Conservation (phyloP, 2,797 vertebrate genomes). For the Galago senegalensis region DNA sequence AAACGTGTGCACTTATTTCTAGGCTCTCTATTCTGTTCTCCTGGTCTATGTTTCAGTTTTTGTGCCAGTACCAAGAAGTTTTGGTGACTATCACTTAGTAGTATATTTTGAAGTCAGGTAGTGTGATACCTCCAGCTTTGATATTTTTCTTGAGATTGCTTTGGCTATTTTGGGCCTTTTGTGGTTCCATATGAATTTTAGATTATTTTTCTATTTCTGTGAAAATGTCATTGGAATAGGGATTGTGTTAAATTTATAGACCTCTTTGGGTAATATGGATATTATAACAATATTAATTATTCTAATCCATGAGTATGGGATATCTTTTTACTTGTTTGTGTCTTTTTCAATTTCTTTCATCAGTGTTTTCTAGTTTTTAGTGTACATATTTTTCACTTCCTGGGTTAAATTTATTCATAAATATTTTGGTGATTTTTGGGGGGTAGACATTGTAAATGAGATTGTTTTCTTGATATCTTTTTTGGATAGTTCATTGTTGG, state of each 20-base stretch:
- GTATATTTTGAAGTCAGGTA: neutral
- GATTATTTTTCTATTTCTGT: neutral
- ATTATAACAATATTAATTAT: neutral
- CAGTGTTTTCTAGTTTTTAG: neutral
- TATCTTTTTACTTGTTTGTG: neutral
- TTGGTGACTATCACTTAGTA: neutral
- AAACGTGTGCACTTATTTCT: neutral
- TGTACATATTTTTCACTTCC: neutral
- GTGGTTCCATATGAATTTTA: neutral
- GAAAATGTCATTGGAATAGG: neutral
- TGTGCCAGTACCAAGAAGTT: neutral
- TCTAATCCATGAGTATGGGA: neutral
- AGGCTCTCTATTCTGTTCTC: neutral
- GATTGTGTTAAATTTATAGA: neutral
- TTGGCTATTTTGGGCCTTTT: neutral
- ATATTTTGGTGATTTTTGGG: neutral
- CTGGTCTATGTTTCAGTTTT: neutral
- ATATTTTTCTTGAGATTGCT: neutral
- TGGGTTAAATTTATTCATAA: neutral
- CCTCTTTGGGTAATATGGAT: neutral
- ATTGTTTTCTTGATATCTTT: neutral
- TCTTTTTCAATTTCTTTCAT: neutral
- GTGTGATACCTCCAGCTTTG: neutral
- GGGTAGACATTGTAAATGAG: neutral
- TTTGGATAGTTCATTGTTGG: neutral